phyloP scores from a whole-genome alignment of 2,888 invertebrate genomes.

The Chrysomela aeneicollis region DNA sequence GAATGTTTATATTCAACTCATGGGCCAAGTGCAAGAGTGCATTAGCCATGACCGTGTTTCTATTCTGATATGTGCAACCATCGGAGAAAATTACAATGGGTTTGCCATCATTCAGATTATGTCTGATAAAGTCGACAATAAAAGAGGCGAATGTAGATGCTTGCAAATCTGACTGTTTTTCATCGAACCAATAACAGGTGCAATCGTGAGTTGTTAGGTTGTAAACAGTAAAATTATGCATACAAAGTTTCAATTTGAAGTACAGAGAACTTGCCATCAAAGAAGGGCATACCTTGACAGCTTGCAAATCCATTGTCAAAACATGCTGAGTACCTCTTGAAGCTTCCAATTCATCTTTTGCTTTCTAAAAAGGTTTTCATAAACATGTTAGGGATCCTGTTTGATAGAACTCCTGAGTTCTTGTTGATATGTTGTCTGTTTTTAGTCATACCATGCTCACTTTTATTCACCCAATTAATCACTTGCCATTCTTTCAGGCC shows the following conservation, averaged over 20 bases:
- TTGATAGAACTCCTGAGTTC: slow-evolving; percentile 8
- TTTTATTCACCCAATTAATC: slow-evolving; percentile 9
- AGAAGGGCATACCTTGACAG: slow-evolving; percentile 6
- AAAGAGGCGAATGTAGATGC: no score
- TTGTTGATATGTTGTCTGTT: neutral
- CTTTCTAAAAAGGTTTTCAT: slow-evolving; percentile 9
- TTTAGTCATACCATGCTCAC: slow-evolving; percentile 17
- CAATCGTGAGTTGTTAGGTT: neutral
- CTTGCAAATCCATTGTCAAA: slow-evolving; percentile 6
- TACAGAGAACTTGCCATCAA: slow-evolving; percentile 1
- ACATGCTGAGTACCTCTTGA: no score
- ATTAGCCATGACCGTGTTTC: slow-evolving; percentile 37
- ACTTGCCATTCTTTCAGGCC: slow-evolving; percentile 15
- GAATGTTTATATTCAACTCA: no score
- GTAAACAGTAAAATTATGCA: slow-evolving; percentile 11
- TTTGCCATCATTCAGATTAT: slow-evolving; percentile 27
- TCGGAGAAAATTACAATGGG: slow-evolving; percentile 38
- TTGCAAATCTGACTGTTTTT: neutral
- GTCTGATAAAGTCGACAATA: slow-evolving; percentile 31
- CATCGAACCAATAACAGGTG: slow-evolving; percentile 10
- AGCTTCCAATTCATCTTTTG: no score
- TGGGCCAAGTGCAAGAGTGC: slow-evolving; percentile 30
- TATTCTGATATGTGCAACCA: no score
- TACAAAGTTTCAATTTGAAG: neutral
- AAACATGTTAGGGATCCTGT: slow-evolving; percentile 8